These are phyloP conservation scores for Nymphicus hollandicus DNA, from an alignment of 2,113 vertebrate genomes.

Conservation along the genomic window DNA sequence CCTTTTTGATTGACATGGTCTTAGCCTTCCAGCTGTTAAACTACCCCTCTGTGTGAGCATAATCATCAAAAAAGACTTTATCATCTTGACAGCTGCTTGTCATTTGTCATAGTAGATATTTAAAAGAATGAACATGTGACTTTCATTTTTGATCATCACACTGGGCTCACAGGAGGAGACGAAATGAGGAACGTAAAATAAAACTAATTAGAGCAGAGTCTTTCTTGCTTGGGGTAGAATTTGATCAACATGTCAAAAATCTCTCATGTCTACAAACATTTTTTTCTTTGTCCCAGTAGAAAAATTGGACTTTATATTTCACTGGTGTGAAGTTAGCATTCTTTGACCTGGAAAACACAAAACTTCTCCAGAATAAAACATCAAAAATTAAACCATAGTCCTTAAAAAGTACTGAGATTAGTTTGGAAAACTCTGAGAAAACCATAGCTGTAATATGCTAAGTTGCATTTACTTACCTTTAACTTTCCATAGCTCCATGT, in stretches of 20 bases:
- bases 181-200: not conserved
- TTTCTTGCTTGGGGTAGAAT: not conserved
- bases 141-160: not conserved
- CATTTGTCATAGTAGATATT: not conserved
- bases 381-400: not conserved
- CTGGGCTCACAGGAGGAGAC: not conserved
- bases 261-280: not conserved
- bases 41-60: not conserved
- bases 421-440: not conserved
- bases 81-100: not conserved
- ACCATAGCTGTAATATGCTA: accelerated
- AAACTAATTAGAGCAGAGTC: not conserved
- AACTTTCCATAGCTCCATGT: not conserved
- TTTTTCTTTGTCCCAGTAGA: not conserved
- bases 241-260: not conserved
- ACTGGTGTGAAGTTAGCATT: not conserved
- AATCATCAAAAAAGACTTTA: not conserved
- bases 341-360: not conserved
- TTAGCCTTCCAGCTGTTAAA: not conserved
- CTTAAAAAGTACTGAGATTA: not conserved
- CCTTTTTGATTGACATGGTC: not conserved
- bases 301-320: not conserved
- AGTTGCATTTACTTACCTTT: not conserved
- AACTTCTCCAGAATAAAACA: not conserved
- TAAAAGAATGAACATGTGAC: not conserved